These are phyloP conservation scores for Hoplodrina blanda DNA, from an alignment of 2,888 invertebrate species.

Conservation along the genomic window DNA sequence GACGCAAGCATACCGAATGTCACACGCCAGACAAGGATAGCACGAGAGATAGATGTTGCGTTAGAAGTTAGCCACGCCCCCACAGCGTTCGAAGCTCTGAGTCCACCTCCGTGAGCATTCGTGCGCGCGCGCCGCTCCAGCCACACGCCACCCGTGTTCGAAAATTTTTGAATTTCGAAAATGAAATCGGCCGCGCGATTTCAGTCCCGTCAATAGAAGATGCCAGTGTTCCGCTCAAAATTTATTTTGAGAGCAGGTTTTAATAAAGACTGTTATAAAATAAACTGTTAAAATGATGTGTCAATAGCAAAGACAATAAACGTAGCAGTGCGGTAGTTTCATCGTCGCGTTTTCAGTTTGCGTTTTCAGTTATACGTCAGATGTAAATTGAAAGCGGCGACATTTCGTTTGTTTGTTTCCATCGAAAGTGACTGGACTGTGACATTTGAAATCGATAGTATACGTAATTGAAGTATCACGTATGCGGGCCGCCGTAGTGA, in stretches of 20 bases:
- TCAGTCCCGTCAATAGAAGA: conserved; percentile 70
- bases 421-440: conserved; percentile 86
- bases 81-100: conserved; percentile 79
- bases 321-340: conserved; percentile 71
- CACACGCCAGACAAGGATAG: conserved; percentile 72
- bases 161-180: conserved; percentile 68
- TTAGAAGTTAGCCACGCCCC: conserved; percentile 88
- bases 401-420: conserved; percentile 77
- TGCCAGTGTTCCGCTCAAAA: conserved; percentile 71
- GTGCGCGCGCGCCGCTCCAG: conserved; percentile 88
- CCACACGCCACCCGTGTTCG: conserved; percentile 79
- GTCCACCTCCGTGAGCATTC: conserved; percentile 88
- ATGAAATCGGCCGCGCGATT: conserved; percentile 81
- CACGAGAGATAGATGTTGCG: conserved; percentile 84
- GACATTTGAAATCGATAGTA: conserved; percentile 85
- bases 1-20: conserved; percentile 61
- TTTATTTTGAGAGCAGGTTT: conserved; percentile 51
- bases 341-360: conserved; percentile 79
- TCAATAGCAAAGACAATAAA: conserved; percentile 68
- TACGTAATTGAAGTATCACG: conserved; percentile 76
- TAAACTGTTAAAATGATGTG: conserved; percentile 67
- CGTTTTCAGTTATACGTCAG: conserved; percentile 81
- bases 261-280: conserved; percentile 46
- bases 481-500: conserved; percentile 74
- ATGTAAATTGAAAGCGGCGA: conserved; percentile 76